Conservation (phyloP, 35 echinoderm and acorn worm genomes). For the Hemicentrotus pulcherrimus region DNA sequence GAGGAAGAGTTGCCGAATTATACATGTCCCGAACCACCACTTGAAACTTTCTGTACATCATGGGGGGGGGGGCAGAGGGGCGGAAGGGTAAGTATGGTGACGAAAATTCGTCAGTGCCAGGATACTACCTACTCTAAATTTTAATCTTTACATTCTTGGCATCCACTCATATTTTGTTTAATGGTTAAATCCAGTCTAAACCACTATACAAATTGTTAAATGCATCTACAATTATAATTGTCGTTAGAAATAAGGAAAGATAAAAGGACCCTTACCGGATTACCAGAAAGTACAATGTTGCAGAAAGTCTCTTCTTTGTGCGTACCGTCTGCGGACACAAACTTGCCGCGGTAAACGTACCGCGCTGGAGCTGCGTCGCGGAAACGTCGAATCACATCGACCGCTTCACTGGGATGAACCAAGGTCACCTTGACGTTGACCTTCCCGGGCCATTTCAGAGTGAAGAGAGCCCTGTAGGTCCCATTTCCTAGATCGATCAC, state of each 20-base stretch:
- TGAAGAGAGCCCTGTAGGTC: conserved; percentile 59
- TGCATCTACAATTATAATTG: neutral
- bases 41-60: neutral
- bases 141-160: too few relatives aligned
- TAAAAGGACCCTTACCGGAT: neutral
- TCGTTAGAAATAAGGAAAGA: neutral
- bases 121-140: neutral
- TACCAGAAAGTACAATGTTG: neutral
- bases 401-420: conserved; percentile 58
- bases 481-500: conserved; percentile 63
- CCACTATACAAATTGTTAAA: neutral
- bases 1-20: neutral
- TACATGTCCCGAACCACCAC: neutral
- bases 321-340: neutral
- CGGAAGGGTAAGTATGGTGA: too few relatives aligned
- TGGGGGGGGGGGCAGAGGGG: too few relatives aligned
- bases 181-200: too few relatives aligned
- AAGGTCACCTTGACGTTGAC: conserved; percentile 33
- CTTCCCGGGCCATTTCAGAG: conserved; percentile 46
- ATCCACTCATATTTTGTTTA: too few relatives aligned
- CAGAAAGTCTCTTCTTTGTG: neutral
- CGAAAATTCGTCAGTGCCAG: neutral
- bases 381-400: neutral
- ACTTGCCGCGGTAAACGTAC: neutral
- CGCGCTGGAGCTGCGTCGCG: neutral